Conservation (phyloP, 2,797 vertebrate genomes). For the Pseudopleuronectes americanus region DNA sequence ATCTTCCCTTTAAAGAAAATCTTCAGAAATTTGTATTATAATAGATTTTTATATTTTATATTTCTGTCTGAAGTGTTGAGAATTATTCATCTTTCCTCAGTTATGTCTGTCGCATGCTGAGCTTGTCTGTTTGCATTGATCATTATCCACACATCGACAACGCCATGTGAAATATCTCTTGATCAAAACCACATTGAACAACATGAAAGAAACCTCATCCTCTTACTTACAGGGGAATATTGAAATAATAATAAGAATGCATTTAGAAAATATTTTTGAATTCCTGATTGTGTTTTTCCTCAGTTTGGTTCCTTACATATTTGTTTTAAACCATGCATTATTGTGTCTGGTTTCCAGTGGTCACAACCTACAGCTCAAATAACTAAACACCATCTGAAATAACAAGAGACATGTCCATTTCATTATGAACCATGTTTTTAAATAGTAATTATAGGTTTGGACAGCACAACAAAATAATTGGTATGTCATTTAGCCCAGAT, state of each 20-base stretch:
- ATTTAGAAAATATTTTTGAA: constrained; percentile 29
- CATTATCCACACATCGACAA: constrained; percentile 26
- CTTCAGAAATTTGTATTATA: constrained; percentile 10
- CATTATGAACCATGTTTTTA: constrained; percentile 10
- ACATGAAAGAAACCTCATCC: constrained; percentile 6
- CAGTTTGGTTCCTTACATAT: constrained; percentile 32
- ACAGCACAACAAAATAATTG: constrained; percentile 10
- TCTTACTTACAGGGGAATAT: constrained; percentile 11
- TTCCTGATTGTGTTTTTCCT: constrained; percentile 28
- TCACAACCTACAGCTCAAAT: constrained; percentile 23
- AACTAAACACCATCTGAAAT: constrained; percentile 26
- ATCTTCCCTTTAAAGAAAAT: constrained; percentile 14
- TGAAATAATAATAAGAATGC: neutral
- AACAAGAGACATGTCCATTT: constrained; percentile 14
- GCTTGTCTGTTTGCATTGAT: constrained; percentile 39
- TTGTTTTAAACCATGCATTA: constrained; percentile 2
- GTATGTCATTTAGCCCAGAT: constrained; percentile 7
- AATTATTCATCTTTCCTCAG: constrained; percentile 19
- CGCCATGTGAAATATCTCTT: constrained; percentile 20
- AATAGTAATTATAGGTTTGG: constrained; percentile 10
- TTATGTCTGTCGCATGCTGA: constrained; percentile 25
- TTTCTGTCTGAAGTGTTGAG: neutral
- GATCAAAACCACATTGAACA: constrained; percentile 44
- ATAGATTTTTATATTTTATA: neutral
- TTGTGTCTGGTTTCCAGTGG: constrained; percentile 26